These are phyloP conservation scores for Rhyzopertha dominica DNA, from an alignment of 1,140 invertebrate genomes.

Conservation along the genomic window DNA sequence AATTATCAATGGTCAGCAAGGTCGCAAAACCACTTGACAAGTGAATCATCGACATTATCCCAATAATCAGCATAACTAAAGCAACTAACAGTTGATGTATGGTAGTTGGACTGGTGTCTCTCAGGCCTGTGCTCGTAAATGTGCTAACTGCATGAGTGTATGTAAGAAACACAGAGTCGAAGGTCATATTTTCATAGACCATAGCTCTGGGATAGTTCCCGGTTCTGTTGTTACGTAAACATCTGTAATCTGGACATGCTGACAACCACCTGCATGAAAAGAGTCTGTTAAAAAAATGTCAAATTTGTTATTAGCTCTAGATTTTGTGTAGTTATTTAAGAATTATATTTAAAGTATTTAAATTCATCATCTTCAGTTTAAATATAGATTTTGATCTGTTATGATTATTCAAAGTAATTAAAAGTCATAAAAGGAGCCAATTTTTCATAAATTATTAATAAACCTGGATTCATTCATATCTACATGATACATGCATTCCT, in stretches of 20 bases:
- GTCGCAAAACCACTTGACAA: slow-evolving; percentile 16
- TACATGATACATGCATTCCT: too few species aligned
- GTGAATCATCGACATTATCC: slow-evolving; percentile 12
- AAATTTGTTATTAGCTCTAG: too few species aligned
- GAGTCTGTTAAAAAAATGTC: too few species aligned
- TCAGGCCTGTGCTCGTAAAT: slow-evolving; percentile 15
- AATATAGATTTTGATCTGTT: too few species aligned
- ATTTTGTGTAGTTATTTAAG: too few species aligned
- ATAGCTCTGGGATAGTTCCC: neutral
- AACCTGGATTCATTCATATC: too few species aligned
- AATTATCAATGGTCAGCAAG: slow-evolving; percentile 14
- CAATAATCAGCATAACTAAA: slow-evolving; percentile 7
- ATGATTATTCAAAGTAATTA: too few species aligned
- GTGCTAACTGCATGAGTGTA: slow-evolving; percentile 13
- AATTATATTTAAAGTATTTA: slow-evolving; percentile 1
- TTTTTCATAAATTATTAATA: too few species aligned
- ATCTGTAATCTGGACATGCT: slow-evolving; percentile 1
- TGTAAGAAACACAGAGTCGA: neutral
- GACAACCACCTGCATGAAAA: slow-evolving; percentile 1
- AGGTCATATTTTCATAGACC: neutral
- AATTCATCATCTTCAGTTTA: too few species aligned
- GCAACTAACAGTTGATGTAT: slow-evolving; percentile 11
- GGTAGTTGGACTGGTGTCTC: slow-evolving; percentile 11
- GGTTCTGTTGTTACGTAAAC: neutral
- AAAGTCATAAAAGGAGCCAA: too few species aligned